Conservation (phyloP, 2,888 invertebrate species). For the Lepeophtheirus nordmannii region DNA sequence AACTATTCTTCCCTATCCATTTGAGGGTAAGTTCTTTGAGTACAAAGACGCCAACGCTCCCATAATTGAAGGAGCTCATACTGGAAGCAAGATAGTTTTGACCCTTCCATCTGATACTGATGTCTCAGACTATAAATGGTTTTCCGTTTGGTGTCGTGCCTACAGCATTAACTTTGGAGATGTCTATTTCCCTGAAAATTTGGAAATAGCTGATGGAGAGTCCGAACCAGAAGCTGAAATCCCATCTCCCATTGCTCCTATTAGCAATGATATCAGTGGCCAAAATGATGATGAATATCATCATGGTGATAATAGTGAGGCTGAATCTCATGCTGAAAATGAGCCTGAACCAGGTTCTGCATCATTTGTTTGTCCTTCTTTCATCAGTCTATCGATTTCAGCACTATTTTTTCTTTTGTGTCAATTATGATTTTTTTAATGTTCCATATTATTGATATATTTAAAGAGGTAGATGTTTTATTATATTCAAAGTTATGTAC, state of each 20-base stretch:
- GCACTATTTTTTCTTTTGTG: no score
- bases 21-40: conserved; percentile 11
- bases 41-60: conserved; percentile 11
- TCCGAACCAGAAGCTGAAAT: conserved; percentile 33
- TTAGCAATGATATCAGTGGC: background rate
- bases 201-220: conserved; percentile 3
- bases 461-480: no score
- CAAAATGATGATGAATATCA: background rate
- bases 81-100: conserved; percentile 49
- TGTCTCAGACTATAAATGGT: conserved; percentile 77
- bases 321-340: background rate
- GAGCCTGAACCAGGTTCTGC: background rate
- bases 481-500: no score
- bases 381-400: no score
- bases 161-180: conserved; percentile 84
- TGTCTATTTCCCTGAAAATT: conserved; percentile 51
- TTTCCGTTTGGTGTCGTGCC: conserved; percentile 81
- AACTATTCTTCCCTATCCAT: conserved; percentile 51
- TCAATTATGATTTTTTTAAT: no score
- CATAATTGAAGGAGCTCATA: background rate
- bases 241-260: conserved; percentile 1
- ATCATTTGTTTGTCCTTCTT: no score
- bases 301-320: background rate
- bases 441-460: no score
- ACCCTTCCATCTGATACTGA: conserved; percentile 75